phyloP scores from a whole-genome alignment of 2,888 invertebrate species.

The Nasonovia ribisnigri region DNA sequence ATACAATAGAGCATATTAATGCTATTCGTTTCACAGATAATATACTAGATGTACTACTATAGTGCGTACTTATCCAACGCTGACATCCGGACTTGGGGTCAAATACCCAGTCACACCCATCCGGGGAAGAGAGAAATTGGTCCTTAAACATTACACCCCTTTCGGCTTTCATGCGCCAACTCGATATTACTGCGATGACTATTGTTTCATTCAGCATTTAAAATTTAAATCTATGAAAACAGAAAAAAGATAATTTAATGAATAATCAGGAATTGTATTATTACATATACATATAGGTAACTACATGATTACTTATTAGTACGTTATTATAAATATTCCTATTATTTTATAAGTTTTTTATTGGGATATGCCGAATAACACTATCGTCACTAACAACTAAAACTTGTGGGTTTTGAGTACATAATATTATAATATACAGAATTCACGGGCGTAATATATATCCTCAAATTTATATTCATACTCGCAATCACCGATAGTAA shows the following conservation, averaged over 20 bases:
- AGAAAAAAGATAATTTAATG: background rate
- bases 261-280: background rate
- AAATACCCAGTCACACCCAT: constrained; percentile 57
- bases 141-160: constrained; percentile 13
- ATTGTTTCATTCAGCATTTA: background rate
- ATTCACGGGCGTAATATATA: background rate
- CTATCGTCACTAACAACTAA: background rate
- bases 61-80: background rate
- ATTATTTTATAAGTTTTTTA: background rate
- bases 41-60: background rate
- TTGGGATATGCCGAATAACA: background rate
- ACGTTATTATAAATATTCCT: background rate
- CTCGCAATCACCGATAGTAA: background rate
- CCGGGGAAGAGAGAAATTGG: constrained; percentile 21
- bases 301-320: background rate
- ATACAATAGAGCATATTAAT: constrained; percentile 42
- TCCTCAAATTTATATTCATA: background rate
- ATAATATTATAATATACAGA: background rate
- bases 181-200: background rate
- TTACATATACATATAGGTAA: background rate
- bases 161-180: background rate
- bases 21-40: constrained; percentile 34
- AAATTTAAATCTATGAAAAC: background rate
- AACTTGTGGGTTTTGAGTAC: background rate
- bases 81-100: constrained; percentile 61